Evolutionary conservation across 2,888 invertebrate species (phyloP).

Genomic region (Pharmacophagus antenor): DNA sequence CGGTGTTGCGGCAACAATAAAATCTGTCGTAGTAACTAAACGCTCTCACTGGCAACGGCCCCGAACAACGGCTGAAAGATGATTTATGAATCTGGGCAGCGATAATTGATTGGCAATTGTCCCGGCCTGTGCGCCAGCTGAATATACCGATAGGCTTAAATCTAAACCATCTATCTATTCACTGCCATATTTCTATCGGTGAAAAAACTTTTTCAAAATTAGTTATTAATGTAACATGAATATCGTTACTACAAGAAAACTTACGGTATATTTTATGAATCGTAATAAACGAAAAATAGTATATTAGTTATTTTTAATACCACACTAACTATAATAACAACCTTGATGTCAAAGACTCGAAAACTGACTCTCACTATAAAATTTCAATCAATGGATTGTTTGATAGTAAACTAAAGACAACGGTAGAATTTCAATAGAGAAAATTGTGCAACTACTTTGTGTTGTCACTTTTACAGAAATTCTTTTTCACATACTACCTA

Average conservation of each 20-base stretch:
- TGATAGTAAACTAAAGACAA: no score
- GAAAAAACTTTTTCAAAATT: not conserved
- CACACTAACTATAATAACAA: no score
- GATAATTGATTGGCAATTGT: slow-evolving; percentile 53
- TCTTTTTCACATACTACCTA: no score
- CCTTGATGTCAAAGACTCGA: no score
- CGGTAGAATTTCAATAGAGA: no score
- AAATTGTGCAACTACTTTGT: no score
- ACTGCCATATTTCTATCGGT: not conserved
- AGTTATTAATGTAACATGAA: not conserved
- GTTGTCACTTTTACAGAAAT: no score
- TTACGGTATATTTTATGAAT: not conserved
- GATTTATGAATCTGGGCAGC: slow-evolving; percentile 50
- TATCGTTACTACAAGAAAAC: not conserved
- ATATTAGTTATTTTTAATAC: no score
- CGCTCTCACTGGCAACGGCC: slow-evolving; percentile 19
- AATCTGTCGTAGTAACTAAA: slow-evolving; percentile 25
- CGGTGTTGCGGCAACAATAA: slow-evolving; percentile 25
- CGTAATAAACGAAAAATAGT: no score
- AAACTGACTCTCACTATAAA: no score
- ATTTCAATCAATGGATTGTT: no score
- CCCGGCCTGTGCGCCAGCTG: slow-evolving; percentile 32
- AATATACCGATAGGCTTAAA: slow-evolving; percentile 18
- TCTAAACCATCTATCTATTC: slow-evolving; percentile 26
- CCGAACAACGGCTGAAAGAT: slow-evolving; percentile 37